phyloP scores from a whole-genome alignment of 2,797 vertebrate genomes.

The Poliocrania exsul region DNA sequence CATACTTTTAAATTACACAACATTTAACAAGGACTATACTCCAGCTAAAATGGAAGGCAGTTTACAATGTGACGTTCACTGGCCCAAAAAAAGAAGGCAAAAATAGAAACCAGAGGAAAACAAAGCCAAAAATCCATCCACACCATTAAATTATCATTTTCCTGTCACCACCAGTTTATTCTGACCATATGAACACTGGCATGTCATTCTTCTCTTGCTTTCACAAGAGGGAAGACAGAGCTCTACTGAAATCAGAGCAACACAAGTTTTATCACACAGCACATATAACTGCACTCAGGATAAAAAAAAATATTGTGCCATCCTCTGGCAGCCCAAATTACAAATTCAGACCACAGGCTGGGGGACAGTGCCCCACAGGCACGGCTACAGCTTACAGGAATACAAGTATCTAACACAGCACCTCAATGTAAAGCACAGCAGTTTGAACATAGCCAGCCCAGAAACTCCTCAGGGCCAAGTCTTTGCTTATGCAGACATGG shows the following conservation, averaged over 20 bases:
- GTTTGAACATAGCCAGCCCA: neutral
- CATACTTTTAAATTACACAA: conserved; percentile 29
- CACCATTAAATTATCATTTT: neutral
- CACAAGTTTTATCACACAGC: neutral
- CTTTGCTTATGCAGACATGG: neutral
- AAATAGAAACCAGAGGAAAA: neutral
- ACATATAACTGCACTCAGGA: neutral
- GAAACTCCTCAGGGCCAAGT: neutral
- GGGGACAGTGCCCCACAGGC: neutral
- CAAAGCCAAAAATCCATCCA: conserved; percentile 22
- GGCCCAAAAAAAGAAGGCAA: neutral
- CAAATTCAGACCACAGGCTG: neutral
- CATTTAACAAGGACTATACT: neutral
- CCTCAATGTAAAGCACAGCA: rapidly evolving
- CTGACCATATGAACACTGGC: neutral
- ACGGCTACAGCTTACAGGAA: neutral
- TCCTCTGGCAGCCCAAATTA: neutral
- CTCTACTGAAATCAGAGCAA: neutral
- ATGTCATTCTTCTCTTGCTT: neutral
- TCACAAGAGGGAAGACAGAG: neutral
- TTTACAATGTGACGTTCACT: neutral
- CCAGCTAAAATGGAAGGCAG: conserved; percentile 37
- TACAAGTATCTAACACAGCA: neutral
- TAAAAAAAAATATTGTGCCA: neutral
- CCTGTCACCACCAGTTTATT: neutral